Conservation (phyloP, 2,888 invertebrate species). For the Miltochrista miniata region DNA sequence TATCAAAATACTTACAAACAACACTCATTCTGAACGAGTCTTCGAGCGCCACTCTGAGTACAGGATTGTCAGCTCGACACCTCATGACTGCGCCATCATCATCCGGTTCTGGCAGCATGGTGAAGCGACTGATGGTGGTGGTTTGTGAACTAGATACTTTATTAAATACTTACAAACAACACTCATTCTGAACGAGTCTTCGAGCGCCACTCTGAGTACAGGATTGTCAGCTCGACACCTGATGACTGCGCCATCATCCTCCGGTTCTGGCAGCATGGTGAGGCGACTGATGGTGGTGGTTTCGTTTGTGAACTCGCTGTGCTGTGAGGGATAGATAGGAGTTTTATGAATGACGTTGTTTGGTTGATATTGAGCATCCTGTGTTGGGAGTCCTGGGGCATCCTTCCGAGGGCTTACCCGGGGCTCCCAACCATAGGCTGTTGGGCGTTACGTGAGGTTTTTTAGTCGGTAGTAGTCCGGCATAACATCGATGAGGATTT, state of each 20-base stretch:
- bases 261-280: conserved; percentile 91
- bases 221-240: conserved; percentile 94
- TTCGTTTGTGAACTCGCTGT: conserved; percentile 84
- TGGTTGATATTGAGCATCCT: no score
- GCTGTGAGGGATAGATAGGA: conserved; percentile 63
- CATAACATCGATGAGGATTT: no score
- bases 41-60: conserved; percentile 89
- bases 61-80: conserved; percentile 93
- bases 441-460: no score
- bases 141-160: no score
- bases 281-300: conserved; percentile 89
- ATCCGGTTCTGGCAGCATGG: conserved; percentile 91
- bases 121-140: conserved; percentile 88
- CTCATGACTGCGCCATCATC: conserved; percentile 92
- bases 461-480: no score
- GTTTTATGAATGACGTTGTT: no score
- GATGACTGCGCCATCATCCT: conserved; percentile 91
- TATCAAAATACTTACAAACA: conserved; percentile 96
- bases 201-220: conserved; percentile 88
- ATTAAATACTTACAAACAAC: conserved; percentile 96
- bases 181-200: conserved; percentile 92
- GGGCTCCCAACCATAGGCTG: no score
- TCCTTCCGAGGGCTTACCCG: no score
- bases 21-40: conserved; percentile 93
- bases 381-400: no score